These are phyloP conservation scores for Oryzias woworae DNA, from an alignment of 2,113 vertebrate species.

Conservation along the genomic window DNA sequence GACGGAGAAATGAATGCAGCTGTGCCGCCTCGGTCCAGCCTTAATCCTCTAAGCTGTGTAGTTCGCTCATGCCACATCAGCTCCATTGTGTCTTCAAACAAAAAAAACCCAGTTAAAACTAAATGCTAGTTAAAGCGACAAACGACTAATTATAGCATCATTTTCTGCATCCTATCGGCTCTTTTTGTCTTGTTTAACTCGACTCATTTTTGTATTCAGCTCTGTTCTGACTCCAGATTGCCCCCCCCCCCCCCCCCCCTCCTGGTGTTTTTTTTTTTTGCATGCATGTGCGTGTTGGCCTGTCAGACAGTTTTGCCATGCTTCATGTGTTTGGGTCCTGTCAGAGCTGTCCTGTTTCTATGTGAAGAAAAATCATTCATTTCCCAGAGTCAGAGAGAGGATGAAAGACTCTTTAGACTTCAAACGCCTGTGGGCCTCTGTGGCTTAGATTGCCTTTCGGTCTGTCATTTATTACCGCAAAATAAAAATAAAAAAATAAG, in stretches of 20 bases:
- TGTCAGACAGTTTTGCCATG: constrained; percentile 72
- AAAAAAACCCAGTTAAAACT: constrained; percentile 63
- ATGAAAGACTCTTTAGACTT: constrained; percentile 77
- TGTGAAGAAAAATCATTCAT: constrained; percentile 66
- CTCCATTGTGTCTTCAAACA: constrained; percentile 69
- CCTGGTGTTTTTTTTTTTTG: constrained; percentile 21
- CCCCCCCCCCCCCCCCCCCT: constrained; percentile 5
- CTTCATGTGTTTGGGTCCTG: constrained; percentile 75
- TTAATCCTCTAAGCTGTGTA: constrained; percentile 73
- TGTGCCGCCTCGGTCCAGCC: constrained; percentile 53
- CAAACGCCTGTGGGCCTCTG: constrained; percentile 72
- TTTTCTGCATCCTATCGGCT: constrained; percentile 34
- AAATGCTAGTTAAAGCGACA: constrained; percentile 67
- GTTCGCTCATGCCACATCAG: constrained; percentile 70
- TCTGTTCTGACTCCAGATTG: constrained; percentile 35
- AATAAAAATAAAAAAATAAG: constrained; percentile 26
- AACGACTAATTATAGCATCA: constrained; percentile 67
- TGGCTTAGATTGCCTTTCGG: constrained; percentile 68
- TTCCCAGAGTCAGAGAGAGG: constrained; percentile 60
- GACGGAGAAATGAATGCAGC: constrained; percentile 32
- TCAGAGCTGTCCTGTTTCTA: constrained; percentile 72
- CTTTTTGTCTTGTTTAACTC: constrained; percentile 15
- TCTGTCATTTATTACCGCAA: constrained; percentile 61
- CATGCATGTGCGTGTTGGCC: constrained; percentile 44
- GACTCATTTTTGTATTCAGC: constrained; percentile 21